These are phyloP conservation scores for Drosophila kanekoi DNA, from an alignment of 2,888 invertebrate genomes.

Conservation along the genomic window DNA sequence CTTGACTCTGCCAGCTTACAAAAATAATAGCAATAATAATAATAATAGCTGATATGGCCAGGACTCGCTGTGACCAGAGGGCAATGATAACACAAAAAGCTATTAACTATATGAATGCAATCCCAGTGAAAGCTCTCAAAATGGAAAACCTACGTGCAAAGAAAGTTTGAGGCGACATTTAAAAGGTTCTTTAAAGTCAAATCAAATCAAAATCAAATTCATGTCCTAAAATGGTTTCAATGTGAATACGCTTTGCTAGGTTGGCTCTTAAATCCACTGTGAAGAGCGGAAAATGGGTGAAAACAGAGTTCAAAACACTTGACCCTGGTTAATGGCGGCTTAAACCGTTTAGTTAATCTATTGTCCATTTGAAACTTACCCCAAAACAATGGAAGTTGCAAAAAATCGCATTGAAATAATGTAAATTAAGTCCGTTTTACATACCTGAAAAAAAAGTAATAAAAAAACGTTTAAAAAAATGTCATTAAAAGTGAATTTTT, in stretches of 20 bases:
- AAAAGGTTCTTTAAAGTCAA: conserved; percentile 1
- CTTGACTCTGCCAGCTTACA: neutral
- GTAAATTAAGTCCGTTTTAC: conserved; percentile 14
- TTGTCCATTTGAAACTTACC: conserved; percentile 23
- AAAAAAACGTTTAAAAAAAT: conserved; percentile 28
- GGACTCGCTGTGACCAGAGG: conserved; percentile 16
- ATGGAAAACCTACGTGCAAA: neutral
- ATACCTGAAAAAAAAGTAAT: conserved; percentile 55
- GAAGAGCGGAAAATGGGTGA: no score
- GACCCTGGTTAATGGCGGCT: no score
- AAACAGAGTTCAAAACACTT: no score
- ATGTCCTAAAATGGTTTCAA: no score
- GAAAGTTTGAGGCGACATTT: neutral
- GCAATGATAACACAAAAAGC: conserved; percentile 25
- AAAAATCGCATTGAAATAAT: neutral
- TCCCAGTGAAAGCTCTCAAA: neutral
- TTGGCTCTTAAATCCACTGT: no score
- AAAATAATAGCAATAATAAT: conserved; percentile 15
- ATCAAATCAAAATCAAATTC: neutral
- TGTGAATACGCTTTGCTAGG: no score
- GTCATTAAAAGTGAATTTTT: conserved; percentile 55
- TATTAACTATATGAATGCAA: conserved; percentile 25
- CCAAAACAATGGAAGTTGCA: neutral
- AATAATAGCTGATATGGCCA: conserved; percentile 33
- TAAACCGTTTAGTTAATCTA: no score